phyloP scores from a whole-genome alignment of 1,140 invertebrate genomes.

The Macrocentrus cingulum region DNA sequence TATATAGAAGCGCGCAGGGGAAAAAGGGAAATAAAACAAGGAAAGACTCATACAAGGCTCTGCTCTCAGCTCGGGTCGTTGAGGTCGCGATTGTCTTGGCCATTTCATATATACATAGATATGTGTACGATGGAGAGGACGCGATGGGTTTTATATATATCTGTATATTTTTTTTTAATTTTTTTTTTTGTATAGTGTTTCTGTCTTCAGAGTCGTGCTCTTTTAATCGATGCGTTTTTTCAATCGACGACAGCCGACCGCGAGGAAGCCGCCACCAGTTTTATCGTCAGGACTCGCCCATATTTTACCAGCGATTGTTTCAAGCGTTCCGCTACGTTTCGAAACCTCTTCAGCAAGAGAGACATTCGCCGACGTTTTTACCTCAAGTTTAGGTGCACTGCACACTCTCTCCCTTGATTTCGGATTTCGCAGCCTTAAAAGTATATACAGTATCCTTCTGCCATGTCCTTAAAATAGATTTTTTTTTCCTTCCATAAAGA shows the following conservation, averaged over 20 bases:
- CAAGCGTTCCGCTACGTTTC: conserved; percentile 23
- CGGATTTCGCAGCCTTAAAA: no score
- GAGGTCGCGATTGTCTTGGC: conserved; percentile 50
- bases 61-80: conserved; percentile 51
- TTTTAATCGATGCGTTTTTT: conserved; percentile 53
- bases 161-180: no score
- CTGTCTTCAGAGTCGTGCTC: conserved; percentile 7
- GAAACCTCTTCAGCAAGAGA: conserved; percentile 29
- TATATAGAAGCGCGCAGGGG: conserved; percentile 26
- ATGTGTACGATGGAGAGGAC: no score
- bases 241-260: conserved; percentile 40
- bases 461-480: no score
- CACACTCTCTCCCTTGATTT: not conserved
- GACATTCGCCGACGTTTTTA: conserved; percentile 17
- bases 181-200: no score
- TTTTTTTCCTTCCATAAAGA: no score
- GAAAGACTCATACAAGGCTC: conserved; percentile 51
- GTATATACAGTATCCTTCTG: no score
- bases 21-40: conserved; percentile 2
- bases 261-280: conserved; percentile 46
- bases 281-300: conserved; percentile 43
- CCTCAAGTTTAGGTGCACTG: not conserved
- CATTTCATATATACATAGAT: conserved; percentile 30
- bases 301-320: conserved; percentile 40
- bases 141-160: no score